phyloP scores from a whole-genome alignment of 2,113 vertebrate genomes.

The Periophthalmus modestus region DNA sequence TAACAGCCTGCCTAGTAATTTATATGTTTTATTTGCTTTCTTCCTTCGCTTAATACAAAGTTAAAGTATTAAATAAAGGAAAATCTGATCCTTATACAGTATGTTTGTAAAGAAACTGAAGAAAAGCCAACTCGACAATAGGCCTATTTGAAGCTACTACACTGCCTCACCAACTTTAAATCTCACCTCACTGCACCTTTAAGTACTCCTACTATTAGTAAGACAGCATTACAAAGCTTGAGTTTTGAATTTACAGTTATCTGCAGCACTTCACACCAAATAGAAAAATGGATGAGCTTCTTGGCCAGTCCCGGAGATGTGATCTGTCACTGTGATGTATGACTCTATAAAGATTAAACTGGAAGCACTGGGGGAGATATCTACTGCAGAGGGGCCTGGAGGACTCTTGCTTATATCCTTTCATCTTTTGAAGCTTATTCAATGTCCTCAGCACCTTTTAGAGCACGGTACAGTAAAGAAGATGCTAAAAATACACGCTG shows the following conservation, averaged over 20 bases:
- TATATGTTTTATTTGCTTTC: too few species aligned
- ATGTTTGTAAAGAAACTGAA: too few species aligned
- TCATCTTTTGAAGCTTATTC: constrained; percentile 2
- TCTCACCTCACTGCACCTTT: too few species aligned
- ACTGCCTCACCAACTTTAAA: too few species aligned
- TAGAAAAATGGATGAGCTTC: not conserved
- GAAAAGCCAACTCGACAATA: too few species aligned
- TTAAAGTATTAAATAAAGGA: too few species aligned
- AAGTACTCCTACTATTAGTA: not conserved
- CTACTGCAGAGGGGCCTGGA: not conserved
- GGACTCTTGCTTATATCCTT: not conserved
- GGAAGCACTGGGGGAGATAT: constrained; percentile 4
- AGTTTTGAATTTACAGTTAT: not conserved
- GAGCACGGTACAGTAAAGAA: not conserved
- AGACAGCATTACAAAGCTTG: not conserved
- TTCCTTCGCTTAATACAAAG: too few species aligned
- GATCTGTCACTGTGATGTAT: constrained; percentile 3
- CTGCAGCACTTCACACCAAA: not conserved
- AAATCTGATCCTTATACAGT: too few species aligned
- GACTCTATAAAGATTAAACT: constrained; percentile 7
- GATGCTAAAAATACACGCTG: not conserved
- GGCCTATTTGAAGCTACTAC: too few species aligned
- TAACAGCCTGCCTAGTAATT: too few species aligned
- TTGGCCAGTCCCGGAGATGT: not conserved
- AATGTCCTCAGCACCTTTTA: not conserved